Evolutionary conservation across 2,797 vertebrate genomes (phyloP).

Genomic region (Lerista edwardsae): DNA sequence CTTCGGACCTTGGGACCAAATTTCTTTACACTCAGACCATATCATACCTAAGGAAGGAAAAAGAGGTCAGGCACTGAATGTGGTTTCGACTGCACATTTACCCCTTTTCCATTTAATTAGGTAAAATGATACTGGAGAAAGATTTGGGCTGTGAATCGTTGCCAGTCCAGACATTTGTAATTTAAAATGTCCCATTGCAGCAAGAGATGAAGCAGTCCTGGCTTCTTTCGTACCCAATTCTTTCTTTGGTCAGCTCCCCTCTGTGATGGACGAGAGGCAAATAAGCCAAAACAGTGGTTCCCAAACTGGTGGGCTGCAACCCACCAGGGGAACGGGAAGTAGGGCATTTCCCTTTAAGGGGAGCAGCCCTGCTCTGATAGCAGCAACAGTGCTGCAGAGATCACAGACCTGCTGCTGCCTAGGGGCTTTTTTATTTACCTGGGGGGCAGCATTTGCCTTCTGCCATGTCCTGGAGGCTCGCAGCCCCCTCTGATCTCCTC

Average conservation of each 20-base stretch:
- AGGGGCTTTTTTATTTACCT: too few species aligned
- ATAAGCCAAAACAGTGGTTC: too few species aligned
- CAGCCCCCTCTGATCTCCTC: too few species aligned
- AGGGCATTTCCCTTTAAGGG: too few species aligned
- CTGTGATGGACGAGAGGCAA: too few species aligned
- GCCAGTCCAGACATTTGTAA: background rate
- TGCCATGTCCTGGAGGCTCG: too few species aligned
- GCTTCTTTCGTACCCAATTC: background rate
- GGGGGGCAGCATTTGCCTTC: too few species aligned
- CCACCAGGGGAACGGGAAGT: too few species aligned
- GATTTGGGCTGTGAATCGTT: background rate
- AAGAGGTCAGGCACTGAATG: conserved; percentile 40
- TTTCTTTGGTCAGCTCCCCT: background rate
- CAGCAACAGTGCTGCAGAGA: too few species aligned
- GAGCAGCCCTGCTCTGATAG: too few species aligned
- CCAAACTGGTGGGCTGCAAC: too few species aligned
- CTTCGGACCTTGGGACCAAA: conserved; percentile 96
- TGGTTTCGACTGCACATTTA: background rate
- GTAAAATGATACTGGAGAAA: background rate
- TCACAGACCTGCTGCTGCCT: too few species aligned
- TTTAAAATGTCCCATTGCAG: background rate
- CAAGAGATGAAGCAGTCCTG: background rate
- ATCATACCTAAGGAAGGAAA: conserved; percentile 89
- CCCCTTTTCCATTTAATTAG: background rate
- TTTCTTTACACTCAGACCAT: conserved; percentile 99